Evolutionary conservation across 2,797 vertebrate species (phyloP).

Genomic region (Odontamblyopus rebecca): DNA sequence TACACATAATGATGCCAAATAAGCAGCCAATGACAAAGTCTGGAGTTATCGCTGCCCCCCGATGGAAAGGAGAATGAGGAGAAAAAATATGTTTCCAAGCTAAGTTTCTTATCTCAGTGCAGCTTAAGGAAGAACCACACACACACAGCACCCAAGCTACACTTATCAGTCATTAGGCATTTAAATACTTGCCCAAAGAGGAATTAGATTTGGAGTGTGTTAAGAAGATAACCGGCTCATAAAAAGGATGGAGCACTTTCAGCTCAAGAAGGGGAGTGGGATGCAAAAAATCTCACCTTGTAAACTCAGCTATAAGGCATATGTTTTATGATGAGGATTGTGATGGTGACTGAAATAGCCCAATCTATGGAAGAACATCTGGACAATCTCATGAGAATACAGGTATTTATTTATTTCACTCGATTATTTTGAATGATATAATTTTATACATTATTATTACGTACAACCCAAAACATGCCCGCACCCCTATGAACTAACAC

Average conservation of each 20-base stretch:
- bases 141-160: slow-evolving; percentile 57
- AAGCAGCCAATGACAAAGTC: slow-evolving; percentile 46
- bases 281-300: slow-evolving; percentile 4
- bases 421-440: neutral
- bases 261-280: slow-evolving; percentile 35
- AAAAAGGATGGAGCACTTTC: slow-evolving; percentile 37
- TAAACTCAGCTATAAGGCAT: neutral
- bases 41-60: slow-evolving; percentile 41
- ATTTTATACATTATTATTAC: too few relatives aligned
- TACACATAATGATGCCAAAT: slow-evolving; percentile 60
- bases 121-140: slow-evolving; percentile 70
- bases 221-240: slow-evolving; percentile 63
- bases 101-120: slow-evolving; percentile 66
- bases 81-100: slow-evolving; percentile 28
- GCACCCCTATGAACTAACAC: too few relatives aligned
- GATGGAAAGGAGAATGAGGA: slow-evolving; percentile 18
- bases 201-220: slow-evolving; percentile 66
- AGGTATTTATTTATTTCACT: neutral
- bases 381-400: neutral
- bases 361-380: neutral
- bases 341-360: neutral
- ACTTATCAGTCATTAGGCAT: slow-evolving; percentile 74
- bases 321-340: neutral
- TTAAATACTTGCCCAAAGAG: slow-evolving; percentile 72
- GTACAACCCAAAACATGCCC: neutral